These are phyloP conservation scores for Argyresthia albistria DNA, from an alignment of 2,888 invertebrate genomes.

Conservation along the genomic window DNA sequence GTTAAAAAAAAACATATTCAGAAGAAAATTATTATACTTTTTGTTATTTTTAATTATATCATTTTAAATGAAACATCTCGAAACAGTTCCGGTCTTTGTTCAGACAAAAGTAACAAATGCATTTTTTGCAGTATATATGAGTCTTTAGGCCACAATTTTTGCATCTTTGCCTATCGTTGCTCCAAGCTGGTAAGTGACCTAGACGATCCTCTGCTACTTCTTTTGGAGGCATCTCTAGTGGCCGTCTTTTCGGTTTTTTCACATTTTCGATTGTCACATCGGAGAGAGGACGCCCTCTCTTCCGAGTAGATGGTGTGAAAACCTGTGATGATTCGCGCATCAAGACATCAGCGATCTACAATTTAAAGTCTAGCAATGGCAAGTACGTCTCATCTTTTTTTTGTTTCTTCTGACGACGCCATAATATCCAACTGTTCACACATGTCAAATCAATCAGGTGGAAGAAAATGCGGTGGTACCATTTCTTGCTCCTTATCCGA, in stretches of 20 bases:
- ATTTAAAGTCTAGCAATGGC: constrained; percentile 13
- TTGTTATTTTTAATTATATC: too few species aligned
- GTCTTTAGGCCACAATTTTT: neutral
- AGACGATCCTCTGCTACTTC: too few species aligned
- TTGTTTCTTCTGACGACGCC: constrained; percentile 12
- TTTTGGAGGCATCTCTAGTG: neutral
- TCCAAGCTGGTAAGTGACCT: neutral
- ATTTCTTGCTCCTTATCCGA: constrained; percentile 18
- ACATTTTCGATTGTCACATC: neutral
- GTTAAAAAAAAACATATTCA: too few species aligned
- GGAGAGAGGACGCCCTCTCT: neutral
- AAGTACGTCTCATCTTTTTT: constrained; percentile 7
- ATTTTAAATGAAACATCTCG: neutral
- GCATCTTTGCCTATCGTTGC: neutral
- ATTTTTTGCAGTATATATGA: neutral
- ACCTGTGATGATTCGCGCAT: neutral
- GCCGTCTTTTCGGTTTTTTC: neutral
- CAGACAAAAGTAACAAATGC: neutral
- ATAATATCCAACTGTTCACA: constrained; percentile 18
- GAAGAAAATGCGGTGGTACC: constrained; percentile 20
- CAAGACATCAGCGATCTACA: neutral
- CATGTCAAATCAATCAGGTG: constrained; percentile 16
- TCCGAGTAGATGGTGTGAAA: neutral
- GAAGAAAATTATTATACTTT: too few species aligned
- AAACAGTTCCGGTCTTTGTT: neutral